Conservation (phyloP, 2,113 vertebrate genomes). For the Genyomyrus donnyi region DNA sequence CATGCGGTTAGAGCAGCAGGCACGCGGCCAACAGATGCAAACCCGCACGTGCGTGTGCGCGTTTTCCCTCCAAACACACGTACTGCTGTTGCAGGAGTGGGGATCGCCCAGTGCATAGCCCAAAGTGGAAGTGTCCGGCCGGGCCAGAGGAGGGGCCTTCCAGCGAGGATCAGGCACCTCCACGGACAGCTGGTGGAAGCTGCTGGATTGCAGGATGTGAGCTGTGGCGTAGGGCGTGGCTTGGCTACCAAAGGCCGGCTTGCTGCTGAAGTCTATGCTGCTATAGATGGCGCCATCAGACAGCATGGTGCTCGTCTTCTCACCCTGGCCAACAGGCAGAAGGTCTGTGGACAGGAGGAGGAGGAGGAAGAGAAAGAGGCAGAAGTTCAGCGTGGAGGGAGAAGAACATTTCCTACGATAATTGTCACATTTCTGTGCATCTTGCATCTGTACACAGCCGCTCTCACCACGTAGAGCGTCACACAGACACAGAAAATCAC, state of each 20-base stretch:
- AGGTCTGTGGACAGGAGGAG: conserved; percentile 57
- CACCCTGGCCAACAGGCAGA: conserved; percentile 76
- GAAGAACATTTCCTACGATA: conserved; percentile 28
- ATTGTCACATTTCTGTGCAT: conserved; percentile 23
- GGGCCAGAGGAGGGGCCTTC: conserved; percentile 87
- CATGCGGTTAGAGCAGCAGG: conserved; percentile 84
- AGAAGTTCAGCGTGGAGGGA: not conserved
- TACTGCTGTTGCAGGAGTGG: conserved; percentile 82
- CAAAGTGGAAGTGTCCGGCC: conserved; percentile 81
- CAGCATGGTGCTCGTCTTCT: conserved; percentile 91
- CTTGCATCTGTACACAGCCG: conserved; percentile 39
- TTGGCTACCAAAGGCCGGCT: conserved; percentile 67
- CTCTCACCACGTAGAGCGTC: conserved; percentile 42
- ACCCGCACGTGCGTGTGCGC: not conserved
- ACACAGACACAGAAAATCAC: not conserved
- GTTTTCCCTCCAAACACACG: conserved; percentile 27
- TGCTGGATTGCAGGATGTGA: conserved; percentile 89
- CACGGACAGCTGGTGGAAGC: conserved; percentile 88
- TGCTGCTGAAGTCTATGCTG: conserved; percentile 93
- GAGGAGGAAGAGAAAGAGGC: not conserved
- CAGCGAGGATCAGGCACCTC: conserved; percentile 88
- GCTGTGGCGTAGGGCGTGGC: conserved; percentile 89
- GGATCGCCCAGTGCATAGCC: conserved; percentile 86
- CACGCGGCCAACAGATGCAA: conserved; percentile 32
- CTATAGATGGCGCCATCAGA: conserved; percentile 96